Evolutionary conservation across 2,888 invertebrate genomes (phyloP), one percentile per base, ranked within the genome.

Genomic region (Heliothis peltigera): DNA sequence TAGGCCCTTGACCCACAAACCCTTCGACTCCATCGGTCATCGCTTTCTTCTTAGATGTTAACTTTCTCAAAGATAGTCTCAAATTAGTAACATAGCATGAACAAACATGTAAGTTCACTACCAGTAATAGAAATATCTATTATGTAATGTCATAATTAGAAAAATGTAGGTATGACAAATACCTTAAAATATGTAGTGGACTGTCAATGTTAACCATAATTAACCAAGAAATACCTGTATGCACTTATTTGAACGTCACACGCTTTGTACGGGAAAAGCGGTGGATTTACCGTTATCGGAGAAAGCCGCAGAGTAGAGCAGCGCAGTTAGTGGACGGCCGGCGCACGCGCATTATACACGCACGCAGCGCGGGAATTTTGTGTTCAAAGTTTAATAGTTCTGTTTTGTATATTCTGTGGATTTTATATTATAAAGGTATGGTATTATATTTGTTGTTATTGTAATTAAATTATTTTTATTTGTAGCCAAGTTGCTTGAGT

Each of bases 231-330:
- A 79, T 55, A 60, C 58, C 17, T 44, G 74, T 71, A 75, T 83
- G 80, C 75, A 77, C 78, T 81, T 80, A 72, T 73, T 75, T 58
- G 70, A 64, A 75, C 75, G 79, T 70, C 82, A 75, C 64, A 56
- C 52, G 62, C 64, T 43, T 57, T 61, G 61, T 42, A 32, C 65
- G 75, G 76, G 70, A 80, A 81, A 82, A 84, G 80, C 75, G 63
- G 75, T 83, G 75, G 79, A 80, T 80, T 75, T 91, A 90, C 93
- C 92, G 93, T 93, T 93, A 91, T 68, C 69, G 86, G 93, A 90
- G 93, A 93, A 93, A 93, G 93, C 87, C 77, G 73, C 63, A 77
- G 85, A 87, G 88, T 87, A 81, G 84, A 87, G 72, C 81, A 63
- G 55, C 70, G 60, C 73, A 69, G 70, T 71, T 63, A 64, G 70